Base-by-base conservation (phyloP, 2,888 invertebrate species). In the Rugalucina vietnamica region DNA sequence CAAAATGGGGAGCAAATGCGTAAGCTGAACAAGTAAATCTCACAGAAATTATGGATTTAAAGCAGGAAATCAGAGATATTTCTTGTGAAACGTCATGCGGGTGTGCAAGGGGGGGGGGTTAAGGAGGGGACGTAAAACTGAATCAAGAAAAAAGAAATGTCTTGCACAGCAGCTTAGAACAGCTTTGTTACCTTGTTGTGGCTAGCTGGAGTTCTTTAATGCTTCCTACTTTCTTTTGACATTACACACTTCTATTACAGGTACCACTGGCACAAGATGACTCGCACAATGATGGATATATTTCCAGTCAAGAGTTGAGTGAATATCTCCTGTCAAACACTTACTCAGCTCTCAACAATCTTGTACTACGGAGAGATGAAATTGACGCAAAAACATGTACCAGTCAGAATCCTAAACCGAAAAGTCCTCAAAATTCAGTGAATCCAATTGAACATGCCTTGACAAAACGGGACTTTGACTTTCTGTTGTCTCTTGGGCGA, bases 401-500 rank as follows among this genome's bases (percentile, higher is more conserved):
- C 4, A 29, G 5, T 60, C 29, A 60, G 21, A 4, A 27, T 3
- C 2, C 10, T 27, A 60, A 27, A 60, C 27, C 29, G 4, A 60
- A 60, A 60, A 5, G 21, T 60, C 3, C 29, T 60, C 3, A 8
- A 60, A 21, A 60, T 5, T 27, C 60, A 10, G 60, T 60, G 29
- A 60, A 60, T 60, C 60, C 60, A 60, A 60, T 60, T 29, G 60
- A 60, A 8, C 24, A 60, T 27, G 60, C 60, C 60, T 60, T 60
- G 60, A 18, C 24, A 4, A 27, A 3, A 24, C 27, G 60, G 29
- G 60, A 60, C 21, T 60, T 27, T 60, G 60, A 60, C 60, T 60
- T 60, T 60, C 24, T 60, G 5, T 29, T 60, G 8, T 8, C 29
- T 10, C 60, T 60, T 60, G 60, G 60, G 29, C 27, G 29, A 60